Evolutionary conservation across 92 coral and sea anemone genomes (phyloP), one percentile per base, ranked within the genome.

Genomic region (Anthopleura xanthogrammica): DNA sequence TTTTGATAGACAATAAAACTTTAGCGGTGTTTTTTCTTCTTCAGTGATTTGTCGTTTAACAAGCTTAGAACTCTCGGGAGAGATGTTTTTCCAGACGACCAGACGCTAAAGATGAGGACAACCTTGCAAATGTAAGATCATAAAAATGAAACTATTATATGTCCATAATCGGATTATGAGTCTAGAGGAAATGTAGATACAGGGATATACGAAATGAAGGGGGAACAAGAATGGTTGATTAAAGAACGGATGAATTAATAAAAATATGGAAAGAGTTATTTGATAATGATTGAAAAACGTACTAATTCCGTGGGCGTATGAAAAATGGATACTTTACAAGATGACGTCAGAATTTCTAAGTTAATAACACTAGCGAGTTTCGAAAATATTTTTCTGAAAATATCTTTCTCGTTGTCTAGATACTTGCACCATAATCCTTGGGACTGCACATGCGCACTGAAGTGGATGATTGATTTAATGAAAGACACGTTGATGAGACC

Each of bases 391-490:
- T 12, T 24, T 8, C 12, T 19, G 22, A 23, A 70, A 2, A 77
- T 39, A 17, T 20, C 20, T 55, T 52, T 24, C 16, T 14, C 17
- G 60, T 19, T n/a, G 41, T 17, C 17, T 24, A 85, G 88, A 68
- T 79, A 50, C 36, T 58, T 85, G 17, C 88, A 85, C 68, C 39
- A 79, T 19, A 85, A 85, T 66, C 88, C 88, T 56, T 85, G 88
- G 88, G 71, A 66, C 78, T 85, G 88, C 65, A 78, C 77, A 60
- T 85, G 88, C 65, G 83, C 75, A 68, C 20, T 85, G 55, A 78
- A 85, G 82, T 85, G 88, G 88, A 41, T 85, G 83, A 41, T 85
- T 9, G 88, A 85, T 52, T 68, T 79, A 12, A 76, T 85, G 43
- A 70, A 71, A 16, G 81, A 54, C 42, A 43, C 83, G 6, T 17